Conservation (phyloP, 2,797 vertebrate genomes). For the Philypnodon macrostomus region DNA sequence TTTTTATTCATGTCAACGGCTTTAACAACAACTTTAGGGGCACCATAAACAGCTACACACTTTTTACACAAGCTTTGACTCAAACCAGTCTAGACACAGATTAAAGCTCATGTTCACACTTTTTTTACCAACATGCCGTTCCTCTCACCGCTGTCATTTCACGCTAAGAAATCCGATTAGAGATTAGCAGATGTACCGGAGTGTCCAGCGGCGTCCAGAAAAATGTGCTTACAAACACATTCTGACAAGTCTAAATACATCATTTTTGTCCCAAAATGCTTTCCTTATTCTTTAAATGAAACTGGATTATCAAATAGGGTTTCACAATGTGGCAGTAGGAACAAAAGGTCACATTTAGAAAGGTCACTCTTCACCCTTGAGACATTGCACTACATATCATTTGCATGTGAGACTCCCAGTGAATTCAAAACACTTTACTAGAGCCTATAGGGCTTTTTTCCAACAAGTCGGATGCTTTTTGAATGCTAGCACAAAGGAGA, state of each 20-base stretch:
- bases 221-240: not conserved
- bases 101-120: not conserved
- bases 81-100: not conserved
- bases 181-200: constrained; percentile 3
- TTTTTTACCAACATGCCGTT: constrained; percentile 1
- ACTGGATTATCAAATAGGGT: not conserved
- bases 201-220: not conserved
- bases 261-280: no score
- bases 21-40: not conserved
- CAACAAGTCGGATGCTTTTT: constrained; percentile 18
- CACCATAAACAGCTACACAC: no score
- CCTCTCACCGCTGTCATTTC: constrained; percentile 2
- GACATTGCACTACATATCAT: not conserved
- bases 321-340: not conserved
- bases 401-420: not conserved
- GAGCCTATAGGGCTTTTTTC: constrained; percentile 19
- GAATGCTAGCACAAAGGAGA: constrained; percentile 52
- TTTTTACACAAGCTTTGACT: not conserved
- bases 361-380: constrained; percentile 4
- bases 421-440: constrained; percentile 10
- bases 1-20: no score
- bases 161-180: constrained; percentile 3
- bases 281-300: not conserved
- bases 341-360: constrained; percentile 5
- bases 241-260: not conserved